Evolutionary conservation across 2,797 vertebrate species (phyloP).

Genomic region (Crenuchus spilurus): DNA sequence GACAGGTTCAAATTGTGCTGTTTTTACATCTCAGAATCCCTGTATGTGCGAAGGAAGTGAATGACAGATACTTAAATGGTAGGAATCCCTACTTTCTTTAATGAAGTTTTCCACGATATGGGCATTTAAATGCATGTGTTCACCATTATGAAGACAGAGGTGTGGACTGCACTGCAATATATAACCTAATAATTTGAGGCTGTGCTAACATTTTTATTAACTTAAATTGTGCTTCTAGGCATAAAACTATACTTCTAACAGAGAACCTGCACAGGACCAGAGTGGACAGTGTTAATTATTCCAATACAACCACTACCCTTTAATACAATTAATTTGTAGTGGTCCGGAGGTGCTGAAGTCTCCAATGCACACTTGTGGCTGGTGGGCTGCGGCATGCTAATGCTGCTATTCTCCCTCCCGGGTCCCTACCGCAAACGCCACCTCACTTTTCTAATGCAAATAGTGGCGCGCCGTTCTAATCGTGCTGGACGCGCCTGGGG

Average conservation of each 20-base stretch:
- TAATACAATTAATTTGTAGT: neutral
- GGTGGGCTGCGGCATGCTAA: conserved; percentile 53
- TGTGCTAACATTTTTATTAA: neutral
- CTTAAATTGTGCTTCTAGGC: too few relatives aligned
- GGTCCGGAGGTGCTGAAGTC: conserved; percentile 20
- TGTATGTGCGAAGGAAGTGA: too few relatives aligned
- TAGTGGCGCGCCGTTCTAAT: conserved; percentile 74
- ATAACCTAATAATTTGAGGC: too few relatives aligned
- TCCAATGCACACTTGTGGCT: conserved; percentile 14
- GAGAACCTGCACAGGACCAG: conserved; percentile 4
- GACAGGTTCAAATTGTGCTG: too few relatives aligned
- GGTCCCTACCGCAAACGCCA: conserved; percentile 38
- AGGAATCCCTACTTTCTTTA: too few relatives aligned
- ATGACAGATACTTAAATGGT: too few relatives aligned
- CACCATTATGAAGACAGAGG: too few relatives aligned
- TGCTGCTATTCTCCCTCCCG: conserved; percentile 58
- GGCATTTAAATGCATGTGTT: too few relatives aligned
- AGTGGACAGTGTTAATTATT: conserved; percentile 19
- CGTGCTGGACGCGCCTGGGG: conserved; percentile 62
- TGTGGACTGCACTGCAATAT: too few relatives aligned
- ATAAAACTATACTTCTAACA: neutral
- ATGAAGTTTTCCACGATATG: too few relatives aligned
- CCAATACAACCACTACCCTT: conserved; percentile 16
- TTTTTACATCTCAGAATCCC: too few relatives aligned
- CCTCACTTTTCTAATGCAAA: conserved; percentile 78